Conservation (phyloP, 2,113 vertebrate genomes). For the Proterorhinus semilunaris region DNA sequence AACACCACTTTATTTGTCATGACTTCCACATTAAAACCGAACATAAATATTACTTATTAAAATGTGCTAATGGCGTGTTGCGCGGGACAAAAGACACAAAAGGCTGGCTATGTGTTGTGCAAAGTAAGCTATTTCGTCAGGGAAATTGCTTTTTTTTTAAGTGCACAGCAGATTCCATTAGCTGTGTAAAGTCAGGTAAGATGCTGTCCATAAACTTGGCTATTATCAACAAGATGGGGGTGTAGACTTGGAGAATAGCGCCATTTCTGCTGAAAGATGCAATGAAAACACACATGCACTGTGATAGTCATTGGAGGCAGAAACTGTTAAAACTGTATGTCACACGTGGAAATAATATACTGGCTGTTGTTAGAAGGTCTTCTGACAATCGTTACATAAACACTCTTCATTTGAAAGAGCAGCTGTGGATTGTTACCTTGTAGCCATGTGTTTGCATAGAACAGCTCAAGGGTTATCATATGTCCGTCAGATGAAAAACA, state of each 20-base stretch:
- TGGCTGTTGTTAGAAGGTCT: not conserved
- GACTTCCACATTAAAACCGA: slow-evolving; percentile 37
- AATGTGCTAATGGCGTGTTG: slow-evolving; percentile 32
- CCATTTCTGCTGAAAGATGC: slow-evolving; percentile 27
- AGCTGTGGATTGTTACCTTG: not conserved
- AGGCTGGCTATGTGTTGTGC: slow-evolving; percentile 16
- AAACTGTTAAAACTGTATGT: not conserved
- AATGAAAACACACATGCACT: not conserved
- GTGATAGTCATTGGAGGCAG: not conserved
- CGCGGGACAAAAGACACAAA: slow-evolving; percentile 26
- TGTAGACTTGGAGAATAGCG: slow-evolving; percentile 27
- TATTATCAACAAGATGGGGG: slow-evolving; percentile 25
- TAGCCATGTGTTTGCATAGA: not conserved
- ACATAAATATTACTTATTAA: slow-evolving; percentile 40
- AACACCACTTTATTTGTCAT: slow-evolving; percentile 36
- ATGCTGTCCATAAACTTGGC: slow-evolving; percentile 27
- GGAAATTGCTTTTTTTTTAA: slow-evolving; percentile 32
- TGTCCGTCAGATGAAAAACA: not conserved
- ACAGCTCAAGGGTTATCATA: not conserved
- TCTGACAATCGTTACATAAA: not conserved
- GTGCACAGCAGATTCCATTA: slow-evolving; percentile 32
- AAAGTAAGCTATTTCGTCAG: slow-evolving; percentile 25
- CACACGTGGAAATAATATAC: not conserved
- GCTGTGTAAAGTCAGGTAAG: slow-evolving; percentile 18
- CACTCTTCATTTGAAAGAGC: not conserved